A percentile compares a stretch with the other conserved stretches of the same genome.
Conservation (phyloP, 2,888 invertebrate species). For the Odontomyia ornata region DNA sequence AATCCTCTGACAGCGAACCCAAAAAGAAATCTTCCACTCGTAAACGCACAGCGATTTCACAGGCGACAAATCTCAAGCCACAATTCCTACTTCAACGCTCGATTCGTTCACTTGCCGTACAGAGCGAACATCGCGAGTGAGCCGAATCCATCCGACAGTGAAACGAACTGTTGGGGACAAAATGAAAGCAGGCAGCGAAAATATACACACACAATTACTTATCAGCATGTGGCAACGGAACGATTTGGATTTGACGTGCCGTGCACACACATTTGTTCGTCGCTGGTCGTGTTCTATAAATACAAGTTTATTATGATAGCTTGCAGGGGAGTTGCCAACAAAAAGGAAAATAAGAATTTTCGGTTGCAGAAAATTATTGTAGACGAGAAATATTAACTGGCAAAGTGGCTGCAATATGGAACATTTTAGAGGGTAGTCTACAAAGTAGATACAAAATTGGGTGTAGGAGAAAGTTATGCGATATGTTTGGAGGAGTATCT, state of each 20-base stretch:
- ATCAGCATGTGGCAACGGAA: not conserved
- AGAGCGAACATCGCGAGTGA: too few species aligned
- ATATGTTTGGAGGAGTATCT: too few species aligned
- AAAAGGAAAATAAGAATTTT: not conserved
- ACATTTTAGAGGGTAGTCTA: too few species aligned
- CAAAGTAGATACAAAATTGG: too few species aligned
- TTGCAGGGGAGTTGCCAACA: constrained; percentile 8
- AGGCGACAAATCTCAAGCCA: constrained; percentile 1
- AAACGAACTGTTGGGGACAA: not conserved
- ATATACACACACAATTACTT: not conserved
- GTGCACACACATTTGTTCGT: not conserved
- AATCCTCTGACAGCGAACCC: constrained; percentile 9
- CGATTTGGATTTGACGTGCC: not conserved
- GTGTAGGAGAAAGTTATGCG: too few species aligned
- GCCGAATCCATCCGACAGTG: not conserved
- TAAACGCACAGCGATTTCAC: constrained; percentile 11
- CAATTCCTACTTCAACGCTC: not conserved
- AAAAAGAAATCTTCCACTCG: constrained; percentile 38
- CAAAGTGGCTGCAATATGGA: too few species aligned
- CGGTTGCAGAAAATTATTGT: too few species aligned
- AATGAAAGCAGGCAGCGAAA: constrained; percentile 9
- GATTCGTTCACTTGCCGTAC: not conserved
- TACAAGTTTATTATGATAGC: constrained; percentile 28
- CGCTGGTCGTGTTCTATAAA: constrained; percentile 26
- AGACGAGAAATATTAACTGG: too few species aligned